Evolutionary conservation across 1,140 invertebrate genomes (phyloP), one percentile per base, ranked within the genome.

Genomic region (Ridgeia piscesae): DNA sequence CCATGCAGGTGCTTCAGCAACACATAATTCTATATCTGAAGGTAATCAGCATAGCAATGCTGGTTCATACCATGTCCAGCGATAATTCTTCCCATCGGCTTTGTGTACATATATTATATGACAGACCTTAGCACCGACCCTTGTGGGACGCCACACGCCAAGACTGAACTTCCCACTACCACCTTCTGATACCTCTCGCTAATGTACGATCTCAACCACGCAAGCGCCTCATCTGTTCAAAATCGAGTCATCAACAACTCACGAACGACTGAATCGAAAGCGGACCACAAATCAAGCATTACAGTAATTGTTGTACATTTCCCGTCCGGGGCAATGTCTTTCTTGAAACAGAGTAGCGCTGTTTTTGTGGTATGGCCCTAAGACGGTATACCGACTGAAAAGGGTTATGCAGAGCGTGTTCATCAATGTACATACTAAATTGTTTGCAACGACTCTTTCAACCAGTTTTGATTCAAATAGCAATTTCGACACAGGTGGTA

Each of bases 261-360:
- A 90, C 1, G 89, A 34, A 17, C 89, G 89, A 90, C 35, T 34
- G 35, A 14, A 8, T 90, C 89, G n/a, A 90, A 90, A 9, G 89
- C 31, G 89, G 17, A 34, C 2, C 9, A 90, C 35, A 90, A 90
- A 35, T 90, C 89, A 34, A n/a, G 89, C 21, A 90, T 34, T 27
- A 90, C 31, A 11, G 33, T 6, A 17, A 90, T n/a, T n/a, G n/a
- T 90, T 90, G 89, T 90, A 90, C 89, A 90, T 35, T 17, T 90
- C 14, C 35, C 33, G 31, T 90, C 89, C 33, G 33, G 89, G 14
- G 89, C 35, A 33, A 90, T 90, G 35, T 90, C 89, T 17, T 90
- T 77, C 27, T 77, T 77, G 58, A 77, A 2, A 77, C 6, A 21
- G 58, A 35, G 21, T 90, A 35, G 89, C 33, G 89, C 89, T 35